Evolutionary conservation across 1,140 invertebrate genomes (phyloP).

Genomic region (Macrobrachium rosenbergii): DNA sequence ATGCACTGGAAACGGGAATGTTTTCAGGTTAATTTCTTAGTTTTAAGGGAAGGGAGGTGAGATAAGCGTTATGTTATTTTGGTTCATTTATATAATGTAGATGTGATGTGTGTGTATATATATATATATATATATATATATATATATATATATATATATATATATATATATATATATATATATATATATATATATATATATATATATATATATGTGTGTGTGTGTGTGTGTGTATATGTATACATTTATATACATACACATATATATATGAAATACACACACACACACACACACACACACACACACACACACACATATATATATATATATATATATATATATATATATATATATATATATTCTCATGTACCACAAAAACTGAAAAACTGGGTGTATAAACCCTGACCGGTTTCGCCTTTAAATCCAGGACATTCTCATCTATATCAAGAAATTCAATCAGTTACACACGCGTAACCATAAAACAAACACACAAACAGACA

Average conservation of each 20-base stretch:
- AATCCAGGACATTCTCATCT: too few species aligned
- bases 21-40: too few species aligned
- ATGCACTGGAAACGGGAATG: too few species aligned
- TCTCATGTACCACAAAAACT: too few species aligned
- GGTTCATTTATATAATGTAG: too few species aligned
- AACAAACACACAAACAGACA: too few species aligned
- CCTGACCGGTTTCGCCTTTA: too few species aligned
- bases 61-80: too few species aligned
- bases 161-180: neutral
- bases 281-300: neutral
- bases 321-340: constrained; percentile 1
- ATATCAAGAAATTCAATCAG: too few species aligned
- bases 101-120: neutral
- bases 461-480: too few species aligned
- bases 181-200: neutral
- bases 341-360: neutral
- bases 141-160: neutral
- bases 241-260: neutral
- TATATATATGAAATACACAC: neutral
- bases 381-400: too few species aligned
- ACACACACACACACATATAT: neutral
- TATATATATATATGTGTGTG: neutral
- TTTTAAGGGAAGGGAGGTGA: too few species aligned
- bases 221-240: neutral
- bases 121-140: neutral